phyloP scores from a whole-genome alignment of 2,113 vertebrate species.

The Lepus europaeus region DNA sequence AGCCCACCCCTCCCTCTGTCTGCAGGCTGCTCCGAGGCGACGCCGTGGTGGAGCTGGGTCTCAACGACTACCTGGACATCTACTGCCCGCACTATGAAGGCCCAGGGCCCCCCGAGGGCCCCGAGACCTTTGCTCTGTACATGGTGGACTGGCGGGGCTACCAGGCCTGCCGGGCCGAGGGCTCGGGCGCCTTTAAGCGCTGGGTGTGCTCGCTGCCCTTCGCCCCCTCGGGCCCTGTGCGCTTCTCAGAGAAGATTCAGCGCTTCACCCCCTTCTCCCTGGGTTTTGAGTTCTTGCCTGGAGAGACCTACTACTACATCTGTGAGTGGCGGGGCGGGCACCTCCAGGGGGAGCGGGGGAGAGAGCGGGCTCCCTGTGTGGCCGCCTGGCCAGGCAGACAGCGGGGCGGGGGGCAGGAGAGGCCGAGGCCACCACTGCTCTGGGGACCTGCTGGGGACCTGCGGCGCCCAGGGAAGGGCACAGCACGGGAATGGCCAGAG shows the following conservation, averaged over 20 bases:
- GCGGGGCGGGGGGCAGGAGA: neutral
- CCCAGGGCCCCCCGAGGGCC: slow-evolving; percentile 75
- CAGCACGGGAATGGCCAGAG: neutral
- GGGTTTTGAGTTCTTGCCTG: slow-evolving; percentile 89
- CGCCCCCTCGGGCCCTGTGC: slow-evolving; percentile 85
- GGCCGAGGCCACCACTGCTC: neutral
- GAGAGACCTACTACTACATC: slow-evolving; percentile 90
- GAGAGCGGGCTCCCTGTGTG: neutral
- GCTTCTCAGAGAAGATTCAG: slow-evolving; percentile 91
- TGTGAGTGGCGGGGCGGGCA: slow-evolving; percentile 84
- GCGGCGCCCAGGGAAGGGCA: neutral
- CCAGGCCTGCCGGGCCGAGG: slow-evolving; percentile 82
- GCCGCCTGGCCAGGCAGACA: neutral
- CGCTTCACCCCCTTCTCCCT: slow-evolving; percentile 89
- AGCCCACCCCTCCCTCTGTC: neutral
- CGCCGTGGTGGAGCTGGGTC: slow-evolving; percentile 85
- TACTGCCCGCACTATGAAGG: slow-evolving; percentile 90
- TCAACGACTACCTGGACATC: slow-evolving; percentile 91
- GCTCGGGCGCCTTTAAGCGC: slow-evolving; percentile 84
- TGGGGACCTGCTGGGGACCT: too few species aligned
- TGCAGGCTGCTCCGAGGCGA: slow-evolving; percentile 87
- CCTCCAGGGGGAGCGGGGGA: neutral
- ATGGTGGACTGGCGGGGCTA: slow-evolving; percentile 88
- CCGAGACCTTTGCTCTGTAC: slow-evolving; percentile 86
- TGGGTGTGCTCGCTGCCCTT: slow-evolving; percentile 89